Conservation (phyloP, 2,888 invertebrate genomes). For the Siphlonurus alternatus region DNA sequence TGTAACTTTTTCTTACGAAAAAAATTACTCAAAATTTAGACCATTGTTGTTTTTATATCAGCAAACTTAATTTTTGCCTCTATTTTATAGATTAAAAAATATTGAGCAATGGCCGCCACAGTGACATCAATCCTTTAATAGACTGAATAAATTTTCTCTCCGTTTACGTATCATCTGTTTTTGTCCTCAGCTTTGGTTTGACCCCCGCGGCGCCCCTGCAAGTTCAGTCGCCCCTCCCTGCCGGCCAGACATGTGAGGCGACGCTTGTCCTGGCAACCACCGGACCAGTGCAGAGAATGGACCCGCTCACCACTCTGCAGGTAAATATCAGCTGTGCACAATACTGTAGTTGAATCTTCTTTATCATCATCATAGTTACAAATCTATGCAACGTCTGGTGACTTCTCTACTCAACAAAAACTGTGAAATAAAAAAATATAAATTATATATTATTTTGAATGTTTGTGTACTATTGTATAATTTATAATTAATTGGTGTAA, state of each 20-base stretch:
- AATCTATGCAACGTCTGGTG: no score
- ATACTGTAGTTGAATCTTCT: neutral
- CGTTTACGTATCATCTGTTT: no score
- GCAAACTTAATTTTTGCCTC: no score
- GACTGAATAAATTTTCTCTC: neutral
- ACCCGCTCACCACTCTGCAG: slow-evolving; percentile 90
- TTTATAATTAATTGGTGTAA: neutral
- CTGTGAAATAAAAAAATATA: no score
- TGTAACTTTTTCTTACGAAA: no score
- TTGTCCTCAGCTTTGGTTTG: slow-evolving; percentile 86
- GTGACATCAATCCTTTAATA: neutral
- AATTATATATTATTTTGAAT: neutral
- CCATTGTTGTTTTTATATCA: no score
- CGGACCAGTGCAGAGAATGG: slow-evolving; percentile 93
- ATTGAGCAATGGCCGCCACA: no score
- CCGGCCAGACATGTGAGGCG: slow-evolving; percentile 62
- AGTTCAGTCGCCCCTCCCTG: slow-evolving; percentile 56
- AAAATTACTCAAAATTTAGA: no score
- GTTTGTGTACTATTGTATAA: neutral
- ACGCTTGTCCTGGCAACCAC: slow-evolving; percentile 60
- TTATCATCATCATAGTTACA: no score
- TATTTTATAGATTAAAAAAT: no score
- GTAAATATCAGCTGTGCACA: no score
- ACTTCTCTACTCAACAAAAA: no score
- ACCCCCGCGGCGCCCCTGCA: slow-evolving; percentile 70